These are phyloP conservation scores for Volucella inanis DNA, from an alignment of 2,888 invertebrate genomes.

Conservation along the genomic window DNA sequence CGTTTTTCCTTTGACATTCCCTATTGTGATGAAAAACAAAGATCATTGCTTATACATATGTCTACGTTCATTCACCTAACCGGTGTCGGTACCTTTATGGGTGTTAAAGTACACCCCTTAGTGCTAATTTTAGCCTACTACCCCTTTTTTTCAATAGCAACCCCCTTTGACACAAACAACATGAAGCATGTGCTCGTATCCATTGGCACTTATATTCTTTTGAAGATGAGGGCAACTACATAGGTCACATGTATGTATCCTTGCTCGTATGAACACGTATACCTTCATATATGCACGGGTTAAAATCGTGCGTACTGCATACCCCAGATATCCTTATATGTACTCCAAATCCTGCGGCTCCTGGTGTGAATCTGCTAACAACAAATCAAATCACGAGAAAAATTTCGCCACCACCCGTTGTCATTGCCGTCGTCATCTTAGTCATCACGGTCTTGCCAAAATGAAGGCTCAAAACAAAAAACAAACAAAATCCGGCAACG, in stretches of 20 bases:
- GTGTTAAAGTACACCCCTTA: neutral
- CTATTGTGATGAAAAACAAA: neutral
- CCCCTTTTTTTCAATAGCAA: neutral
- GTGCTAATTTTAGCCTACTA: conserved; percentile 1
- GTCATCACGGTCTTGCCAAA: no score
- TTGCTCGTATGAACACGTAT: no score
- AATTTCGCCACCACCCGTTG: conserved; percentile 6
- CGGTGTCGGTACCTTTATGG: neutral
- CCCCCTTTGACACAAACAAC: conserved; percentile 1
- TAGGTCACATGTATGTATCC: neutral
- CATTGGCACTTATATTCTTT: conserved; percentile 13
- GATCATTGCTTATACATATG: neutral
- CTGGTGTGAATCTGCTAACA: conserved; percentile 40
- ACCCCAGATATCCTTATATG: no score
- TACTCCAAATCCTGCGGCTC: neutral
- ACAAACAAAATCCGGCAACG: conserved; percentile 1
- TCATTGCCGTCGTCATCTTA: no score
- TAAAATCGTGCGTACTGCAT: no score
- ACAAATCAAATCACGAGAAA: conserved; percentile 45
- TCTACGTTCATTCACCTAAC: conserved; percentile 37
- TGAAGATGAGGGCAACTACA: conserved; percentile 18
- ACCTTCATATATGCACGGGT: no score
- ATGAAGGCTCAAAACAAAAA: neutral
- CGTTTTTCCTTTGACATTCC: neutral
- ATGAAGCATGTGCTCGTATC: neutral